phyloP scores from a whole-genome alignment of 2,797 vertebrate genomes.

The Chaetophractus vellerosus region DNA sequence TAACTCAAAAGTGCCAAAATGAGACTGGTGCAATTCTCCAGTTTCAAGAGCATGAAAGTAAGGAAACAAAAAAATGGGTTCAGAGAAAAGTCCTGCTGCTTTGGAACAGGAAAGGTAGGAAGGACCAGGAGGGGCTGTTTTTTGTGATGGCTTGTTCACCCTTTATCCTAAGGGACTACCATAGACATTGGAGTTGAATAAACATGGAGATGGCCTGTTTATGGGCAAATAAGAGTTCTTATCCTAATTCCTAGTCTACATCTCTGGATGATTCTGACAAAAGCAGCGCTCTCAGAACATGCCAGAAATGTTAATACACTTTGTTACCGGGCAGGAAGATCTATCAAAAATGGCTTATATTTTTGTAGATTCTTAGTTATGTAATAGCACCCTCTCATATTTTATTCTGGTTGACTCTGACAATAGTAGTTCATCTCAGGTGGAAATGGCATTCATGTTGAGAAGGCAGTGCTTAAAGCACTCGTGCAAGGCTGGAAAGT shows the following conservation, averaged over 20 bases:
- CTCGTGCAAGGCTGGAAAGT: not conserved
- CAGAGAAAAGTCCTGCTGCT: not conserved
- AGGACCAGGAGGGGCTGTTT: not conserved
- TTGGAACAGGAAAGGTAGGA: not conserved
- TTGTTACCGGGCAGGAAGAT: not conserved
- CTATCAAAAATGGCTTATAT: not conserved
- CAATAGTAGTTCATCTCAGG: not conserved
- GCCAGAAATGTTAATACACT: not conserved
- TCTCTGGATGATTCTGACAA: constrained; percentile 23
- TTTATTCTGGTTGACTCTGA: not conserved
- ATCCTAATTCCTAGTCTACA: not conserved
- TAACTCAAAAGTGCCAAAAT: not conserved
- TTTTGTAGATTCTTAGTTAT: constrained; percentile 41
- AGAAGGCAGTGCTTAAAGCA: not conserved
- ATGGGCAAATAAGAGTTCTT: not conserved
- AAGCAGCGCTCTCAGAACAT: not conserved
- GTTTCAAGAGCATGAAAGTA: not conserved
- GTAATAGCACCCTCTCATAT: not conserved
- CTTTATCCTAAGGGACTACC: not conserved
- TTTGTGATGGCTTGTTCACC: not conserved
- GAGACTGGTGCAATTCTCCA: not conserved
- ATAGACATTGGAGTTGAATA: not conserved
- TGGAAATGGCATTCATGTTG: not conserved
- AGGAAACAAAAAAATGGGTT: not conserved
- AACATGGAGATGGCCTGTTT: not conserved